Conservation (phyloP, 2,888 invertebrate genomes). For the Ornithoptera alexandrae region DNA sequence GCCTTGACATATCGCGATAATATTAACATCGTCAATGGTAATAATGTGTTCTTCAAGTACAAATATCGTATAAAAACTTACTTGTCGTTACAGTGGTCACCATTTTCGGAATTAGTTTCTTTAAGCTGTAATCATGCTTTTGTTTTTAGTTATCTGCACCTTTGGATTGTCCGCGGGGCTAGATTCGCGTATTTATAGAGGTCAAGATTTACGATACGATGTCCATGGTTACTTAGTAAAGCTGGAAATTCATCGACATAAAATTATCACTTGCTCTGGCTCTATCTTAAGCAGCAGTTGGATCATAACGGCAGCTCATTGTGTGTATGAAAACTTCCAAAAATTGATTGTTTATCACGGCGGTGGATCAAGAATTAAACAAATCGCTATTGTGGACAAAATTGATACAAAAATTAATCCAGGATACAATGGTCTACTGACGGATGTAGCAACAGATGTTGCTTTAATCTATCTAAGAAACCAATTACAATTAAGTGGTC, state of each 20-base stretch:
- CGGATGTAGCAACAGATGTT: conserved; percentile 1
- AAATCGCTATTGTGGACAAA: neutral
- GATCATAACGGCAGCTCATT: conserved; percentile 11
- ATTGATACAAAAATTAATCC: neutral
- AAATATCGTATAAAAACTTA: neutral
- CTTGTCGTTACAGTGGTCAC: neutral
- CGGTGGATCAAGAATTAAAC: neutral
- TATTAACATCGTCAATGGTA: neutral
- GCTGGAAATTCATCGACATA: neutral
- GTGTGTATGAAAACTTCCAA: neutral
- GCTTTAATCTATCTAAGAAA: neutral
- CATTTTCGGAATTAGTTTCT: neutral
- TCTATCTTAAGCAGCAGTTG: conserved; percentile 10
- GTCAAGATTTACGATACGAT: conserved; percentile 2
- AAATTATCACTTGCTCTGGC: neutral
- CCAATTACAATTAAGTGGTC: neutral
- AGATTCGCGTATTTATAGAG: neutral
- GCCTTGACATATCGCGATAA: neutral
- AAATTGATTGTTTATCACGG: neutral
- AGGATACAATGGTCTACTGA: neutral
- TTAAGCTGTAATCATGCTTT: neutral
- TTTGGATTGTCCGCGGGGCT: neutral
- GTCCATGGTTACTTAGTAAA: conserved; percentile 6
- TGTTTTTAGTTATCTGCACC: conserved; percentile 5
- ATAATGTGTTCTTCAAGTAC: neutral